Evolutionary conservation across 2,113 vertebrate genomes (phyloP).

Genomic region (Nesospiza acunhae): DNA sequence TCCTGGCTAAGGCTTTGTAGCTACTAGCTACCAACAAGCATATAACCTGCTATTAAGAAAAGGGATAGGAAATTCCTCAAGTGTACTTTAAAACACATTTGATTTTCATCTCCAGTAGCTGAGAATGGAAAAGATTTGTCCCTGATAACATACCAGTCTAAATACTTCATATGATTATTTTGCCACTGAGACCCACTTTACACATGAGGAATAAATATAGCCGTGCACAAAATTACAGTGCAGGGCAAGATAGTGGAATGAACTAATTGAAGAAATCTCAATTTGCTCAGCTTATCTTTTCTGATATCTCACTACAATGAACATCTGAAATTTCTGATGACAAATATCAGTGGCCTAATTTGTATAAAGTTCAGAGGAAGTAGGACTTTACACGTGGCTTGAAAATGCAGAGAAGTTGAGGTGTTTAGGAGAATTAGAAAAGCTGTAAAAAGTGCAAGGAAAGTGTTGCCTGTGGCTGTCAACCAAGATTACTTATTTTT

Average conservation of each 20-base stretch:
- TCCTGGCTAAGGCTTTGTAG: conserved; percentile 12
- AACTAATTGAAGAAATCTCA: conserved; percentile 28
- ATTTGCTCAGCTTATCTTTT: background rate
- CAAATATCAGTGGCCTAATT: background rate
- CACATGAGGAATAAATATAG: conserved; percentile 51
- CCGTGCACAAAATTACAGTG: conserved; percentile 1
- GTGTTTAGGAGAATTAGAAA: background rate
- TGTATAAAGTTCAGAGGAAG: background rate
- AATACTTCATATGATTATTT: conserved; percentile 27
- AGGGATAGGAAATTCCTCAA: conserved; percentile 30
- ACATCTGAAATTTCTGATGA: background rate
- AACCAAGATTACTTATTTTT: background rate
- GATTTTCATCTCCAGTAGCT: conserved; percentile 14
- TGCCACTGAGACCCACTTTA: background rate
- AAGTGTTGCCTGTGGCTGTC: background rate
- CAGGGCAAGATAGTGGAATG: background rate
- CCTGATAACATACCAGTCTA: conserved; percentile 13
- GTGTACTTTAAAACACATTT: conserved; percentile 46
- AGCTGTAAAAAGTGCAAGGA: background rate
- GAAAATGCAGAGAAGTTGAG: background rate
- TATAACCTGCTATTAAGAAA: conserved; percentile 38
- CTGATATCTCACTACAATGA: background rate
- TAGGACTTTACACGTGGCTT: background rate
- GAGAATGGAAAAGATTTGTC: conserved; percentile 56
- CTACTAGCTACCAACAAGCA: background rate